Evolutionary conservation across 2,888 invertebrate genomes (phyloP), one percentile per base, ranked within the genome.

Genomic region (Drosophila austrosaltans): DNA sequence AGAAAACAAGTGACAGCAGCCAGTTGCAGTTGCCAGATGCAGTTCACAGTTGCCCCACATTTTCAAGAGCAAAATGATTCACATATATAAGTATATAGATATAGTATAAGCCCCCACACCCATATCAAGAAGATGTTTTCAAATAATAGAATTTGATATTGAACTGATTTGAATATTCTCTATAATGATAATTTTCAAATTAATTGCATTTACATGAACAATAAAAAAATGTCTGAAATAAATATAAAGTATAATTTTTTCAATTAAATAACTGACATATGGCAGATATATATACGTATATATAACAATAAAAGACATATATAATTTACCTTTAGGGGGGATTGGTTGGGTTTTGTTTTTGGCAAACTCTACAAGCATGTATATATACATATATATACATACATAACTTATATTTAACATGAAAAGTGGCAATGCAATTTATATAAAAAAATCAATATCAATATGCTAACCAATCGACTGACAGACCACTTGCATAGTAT

Each of bases 1-100:
- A 79, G 76, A 67, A 79, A 64, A 48, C 68, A 67, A 44, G 66
- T 69, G 82, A 74, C 77, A 79, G 69, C 68, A 76, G 74, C 48
- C 79, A 76, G 76, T 56, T 77, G 71, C 74, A 79, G 72, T 57
- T 62, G 28, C 16, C 32, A 64, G 70, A 60, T 61, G 70, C 77
- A 78, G 58, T 71, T 64, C 39, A 44, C 42, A 59, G 39, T 54
- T 60, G 59, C 39, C 73, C 72, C 36, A 36, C 28, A 58, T n/a
- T 48, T 66, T 57, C 73, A 59, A 71, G 53, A 59, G 48, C 44
- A 16, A 48, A 22, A 48, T 48, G 22, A 30, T 28, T n/a, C 10
- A 30, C 54, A 10, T n/a, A 28, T 12, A 3, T 3, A 44, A 3
- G 10, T 4, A 30, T 25, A 48, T 8, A 61, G 4, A 16, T n/a